Conservation (phyloP, 2,888 invertebrate genomes). For the Drosophila greeni region DNA sequence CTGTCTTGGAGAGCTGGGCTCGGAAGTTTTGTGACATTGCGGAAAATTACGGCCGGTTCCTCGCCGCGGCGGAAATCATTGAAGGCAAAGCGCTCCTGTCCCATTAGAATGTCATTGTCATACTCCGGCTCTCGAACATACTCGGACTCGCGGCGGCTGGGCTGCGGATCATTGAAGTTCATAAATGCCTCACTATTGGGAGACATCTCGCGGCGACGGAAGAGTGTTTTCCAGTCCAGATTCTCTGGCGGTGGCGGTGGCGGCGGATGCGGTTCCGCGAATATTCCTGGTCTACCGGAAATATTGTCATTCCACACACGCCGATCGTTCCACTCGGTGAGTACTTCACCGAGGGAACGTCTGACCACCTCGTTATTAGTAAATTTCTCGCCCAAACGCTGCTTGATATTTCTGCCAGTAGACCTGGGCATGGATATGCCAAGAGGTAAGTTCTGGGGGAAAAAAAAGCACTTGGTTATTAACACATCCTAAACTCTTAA, state of each 20-base stretch:
- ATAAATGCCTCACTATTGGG: neutral
- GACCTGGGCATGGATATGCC: neutral
- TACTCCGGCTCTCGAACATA: no score
- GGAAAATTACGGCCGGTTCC: neutral
- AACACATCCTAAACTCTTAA: neutral
- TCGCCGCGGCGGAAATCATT: neutral
- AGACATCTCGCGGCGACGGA: neutral
- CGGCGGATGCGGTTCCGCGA: neutral
- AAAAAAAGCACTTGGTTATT: neutral
- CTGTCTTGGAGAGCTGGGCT: neutral
- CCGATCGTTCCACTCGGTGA: neutral
- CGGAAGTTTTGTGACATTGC: neutral
- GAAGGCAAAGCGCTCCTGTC: neutral
- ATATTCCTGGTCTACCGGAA: neutral
- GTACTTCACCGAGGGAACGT: neutral
- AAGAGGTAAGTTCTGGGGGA: neutral
- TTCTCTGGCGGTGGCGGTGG: constrained; percentile 10
- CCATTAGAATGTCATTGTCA: neutral
- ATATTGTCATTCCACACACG: constrained; percentile 2
- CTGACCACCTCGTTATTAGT: neutral
- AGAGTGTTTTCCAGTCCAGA: neutral
- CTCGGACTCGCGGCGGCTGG: neutral
- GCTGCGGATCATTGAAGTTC: neutral
- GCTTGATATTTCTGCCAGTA: neutral
- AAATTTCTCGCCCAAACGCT: neutral